Conservation (phyloP, 2,797 vertebrate genomes). For the Natrix natrix region DNA sequence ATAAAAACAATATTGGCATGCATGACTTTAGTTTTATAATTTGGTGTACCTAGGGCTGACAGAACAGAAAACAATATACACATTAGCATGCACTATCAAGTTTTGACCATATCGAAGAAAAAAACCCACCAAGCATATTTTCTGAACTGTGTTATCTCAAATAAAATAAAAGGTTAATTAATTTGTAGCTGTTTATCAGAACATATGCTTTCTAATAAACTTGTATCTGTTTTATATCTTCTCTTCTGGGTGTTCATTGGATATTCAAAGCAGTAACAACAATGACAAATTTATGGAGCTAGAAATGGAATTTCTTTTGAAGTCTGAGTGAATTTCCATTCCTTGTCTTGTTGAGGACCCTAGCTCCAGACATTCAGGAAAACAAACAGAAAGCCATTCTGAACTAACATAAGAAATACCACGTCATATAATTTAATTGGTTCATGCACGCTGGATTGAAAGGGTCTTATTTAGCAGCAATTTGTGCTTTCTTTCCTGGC, state of each 20-base stretch:
- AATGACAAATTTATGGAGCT: background rate
- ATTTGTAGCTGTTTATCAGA: background rate
- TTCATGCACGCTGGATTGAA: background rate
- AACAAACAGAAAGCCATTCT: background rate
- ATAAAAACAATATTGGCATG: background rate
- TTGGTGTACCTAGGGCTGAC: background rate
- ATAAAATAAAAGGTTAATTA: background rate
- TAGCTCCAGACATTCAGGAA: background rate
- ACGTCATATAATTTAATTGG: background rate
- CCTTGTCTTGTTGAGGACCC: background rate
- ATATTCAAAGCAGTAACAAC: background rate
- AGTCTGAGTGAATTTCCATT: background rate
- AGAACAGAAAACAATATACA: background rate
- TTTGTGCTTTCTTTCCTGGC: background rate
- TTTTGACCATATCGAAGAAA: background rate
- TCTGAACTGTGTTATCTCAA: background rate
- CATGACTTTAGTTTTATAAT: background rate
- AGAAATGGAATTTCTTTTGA: background rate
- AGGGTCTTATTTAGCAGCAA: background rate
- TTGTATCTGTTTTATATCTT: background rate
- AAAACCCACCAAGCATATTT: background rate
- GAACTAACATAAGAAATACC: background rate
- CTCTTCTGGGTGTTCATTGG: background rate
- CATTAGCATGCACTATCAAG: background rate
- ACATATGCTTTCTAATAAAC: background rate